These are phyloP conservation scores for Pipistrellus kuhlii DNA, from an alignment of 2,797 vertebrate species.

Conservation along the genomic window DNA sequence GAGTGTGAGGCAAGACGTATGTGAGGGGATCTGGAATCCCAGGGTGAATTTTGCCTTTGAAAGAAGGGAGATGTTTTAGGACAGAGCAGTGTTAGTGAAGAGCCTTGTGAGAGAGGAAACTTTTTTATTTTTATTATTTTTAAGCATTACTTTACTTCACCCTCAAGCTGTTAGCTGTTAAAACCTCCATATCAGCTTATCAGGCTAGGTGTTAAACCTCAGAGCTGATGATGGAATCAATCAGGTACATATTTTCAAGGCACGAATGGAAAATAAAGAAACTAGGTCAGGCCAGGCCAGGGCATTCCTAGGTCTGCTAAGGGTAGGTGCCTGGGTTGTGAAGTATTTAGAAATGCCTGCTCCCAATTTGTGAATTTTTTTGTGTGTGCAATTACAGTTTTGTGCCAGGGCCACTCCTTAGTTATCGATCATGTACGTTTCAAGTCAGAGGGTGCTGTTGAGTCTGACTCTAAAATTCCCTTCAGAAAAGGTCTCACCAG, in stretches of 20 bases:
- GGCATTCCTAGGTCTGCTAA: neutral
- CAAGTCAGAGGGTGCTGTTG: neutral
- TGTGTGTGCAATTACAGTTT: neutral
- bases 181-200: constrained; percentile 78
- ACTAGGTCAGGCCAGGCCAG: constrained; percentile 59
- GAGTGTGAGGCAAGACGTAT: neutral
- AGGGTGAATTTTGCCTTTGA: constrained; percentile 51
- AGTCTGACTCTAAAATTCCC: constrained; percentile 21
- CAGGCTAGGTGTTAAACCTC: constrained; percentile 79
- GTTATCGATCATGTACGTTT: neutral
- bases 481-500: neutral
- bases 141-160: constrained; percentile 36
- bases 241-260: constrained; percentile 67
- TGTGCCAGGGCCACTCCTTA: neutral
- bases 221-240: constrained; percentile 70
- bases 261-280: constrained; percentile 68
- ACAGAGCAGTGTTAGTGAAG: neutral
- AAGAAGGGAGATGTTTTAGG: neutral
- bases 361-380: neutral
- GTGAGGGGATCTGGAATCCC: neutral
- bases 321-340: neutral
- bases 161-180: constrained; percentile 75
- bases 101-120: neutral
- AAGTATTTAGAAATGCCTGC: neutral
- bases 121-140: too few species aligned